A percentile compares a stretch with the other conserved stretches of the same genome.
Evolutionary conservation across 2,888 invertebrate genomes (phyloP).

Genomic region (Orthosia incerta): DNA sequence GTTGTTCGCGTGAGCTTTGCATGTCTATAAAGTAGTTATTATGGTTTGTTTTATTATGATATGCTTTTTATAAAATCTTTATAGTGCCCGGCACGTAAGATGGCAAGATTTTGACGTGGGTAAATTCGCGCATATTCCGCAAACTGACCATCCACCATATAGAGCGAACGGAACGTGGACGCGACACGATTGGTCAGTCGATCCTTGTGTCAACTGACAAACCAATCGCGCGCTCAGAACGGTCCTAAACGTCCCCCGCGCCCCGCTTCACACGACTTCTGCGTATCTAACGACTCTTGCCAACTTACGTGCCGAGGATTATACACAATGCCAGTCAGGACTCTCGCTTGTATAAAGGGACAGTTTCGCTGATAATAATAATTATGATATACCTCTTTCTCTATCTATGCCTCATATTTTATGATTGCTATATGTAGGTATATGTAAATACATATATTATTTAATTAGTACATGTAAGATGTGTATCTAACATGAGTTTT

Average conservation of each 20-base stretch:
- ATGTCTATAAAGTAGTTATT: constrained; percentile 26
- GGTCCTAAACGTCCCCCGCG: too few relatives aligned
- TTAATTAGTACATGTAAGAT: constrained; percentile 64
- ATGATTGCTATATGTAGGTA: constrained; percentile 55
- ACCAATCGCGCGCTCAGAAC: too few relatives aligned
- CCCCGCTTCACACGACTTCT: too few relatives aligned
- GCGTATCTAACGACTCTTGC: too few relatives aligned
- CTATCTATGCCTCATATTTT: constrained; percentile 41
- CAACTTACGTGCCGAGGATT: too few relatives aligned
- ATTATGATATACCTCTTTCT: constrained; percentile 1
- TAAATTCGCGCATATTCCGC: too few relatives aligned
- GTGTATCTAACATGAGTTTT: constrained; percentile 84
- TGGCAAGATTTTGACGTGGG: too few relatives aligned
- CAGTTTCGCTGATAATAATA: not conserved
- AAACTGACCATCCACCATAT: too few relatives aligned
- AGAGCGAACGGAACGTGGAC: too few relatives aligned
- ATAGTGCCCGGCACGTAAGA: too few relatives aligned
- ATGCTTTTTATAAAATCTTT: constrained; percentile 32
- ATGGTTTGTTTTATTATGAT: constrained; percentile 22
- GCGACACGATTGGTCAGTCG: too few relatives aligned
- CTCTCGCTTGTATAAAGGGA: constrained; percentile 22
- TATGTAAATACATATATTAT: constrained; percentile 54
- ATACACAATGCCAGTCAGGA: constrained; percentile 40
- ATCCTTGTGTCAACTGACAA: too few relatives aligned
- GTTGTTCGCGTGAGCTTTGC: constrained; percentile 30